Percentiles rank a stretch among this genome's conserved stretches.
These are phyloP conservation scores for Diachrysia chrysitis DNA, from an alignment of 2,888 invertebrate genomes.

Conservation along the genomic window DNA sequence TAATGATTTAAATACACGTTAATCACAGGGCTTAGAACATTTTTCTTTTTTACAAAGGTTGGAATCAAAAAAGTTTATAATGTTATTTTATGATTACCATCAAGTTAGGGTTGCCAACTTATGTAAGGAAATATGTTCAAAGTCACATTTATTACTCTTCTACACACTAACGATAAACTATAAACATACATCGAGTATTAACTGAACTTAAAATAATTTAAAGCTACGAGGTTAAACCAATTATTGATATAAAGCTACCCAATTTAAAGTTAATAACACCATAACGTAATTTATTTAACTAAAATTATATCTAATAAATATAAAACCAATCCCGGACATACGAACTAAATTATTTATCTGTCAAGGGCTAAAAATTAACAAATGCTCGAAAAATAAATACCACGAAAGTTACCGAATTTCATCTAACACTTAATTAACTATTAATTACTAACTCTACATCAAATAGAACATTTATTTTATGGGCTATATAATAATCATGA, in stretches of 20 bases:
- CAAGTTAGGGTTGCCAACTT: constrained; percentile 26
- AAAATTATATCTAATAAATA: constrained; percentile 29
- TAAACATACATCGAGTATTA: constrained; percentile 51
- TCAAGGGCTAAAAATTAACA: constrained; percentile 49
- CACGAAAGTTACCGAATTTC: constrained; percentile 69
- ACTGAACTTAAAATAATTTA: constrained; percentile 63
- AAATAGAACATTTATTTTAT: constrained; percentile 79
- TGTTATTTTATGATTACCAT: constrained; percentile 8
- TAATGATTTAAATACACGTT: constrained; percentile 50
- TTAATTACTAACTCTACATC: constrained; percentile 77
- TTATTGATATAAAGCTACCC: constrained; percentile 49
- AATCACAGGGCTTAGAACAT: constrained; percentile 52
- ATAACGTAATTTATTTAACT: constrained; percentile 24
- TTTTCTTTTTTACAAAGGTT: constrained; percentile 21
- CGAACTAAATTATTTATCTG: constrained; percentile 29
- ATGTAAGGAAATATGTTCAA: constrained; percentile 64
- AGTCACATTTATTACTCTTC: constrained; percentile 88
- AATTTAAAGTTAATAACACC: constrained; percentile 41
- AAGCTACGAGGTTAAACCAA: constrained; percentile 44
- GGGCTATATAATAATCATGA: constrained; percentile 69
- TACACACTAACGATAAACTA: constrained; percentile 72
- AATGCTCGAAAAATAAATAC: constrained; percentile 63
- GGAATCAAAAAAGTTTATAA: constrained; percentile 2
- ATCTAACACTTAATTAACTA: constrained; percentile 83
- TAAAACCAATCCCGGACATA: constrained; percentile 21